Evolutionary conservation across 2,888 invertebrate genomes (phyloP), one percentile per base, ranked within the genome.

Genomic region (Hecatera dysodea): DNA sequence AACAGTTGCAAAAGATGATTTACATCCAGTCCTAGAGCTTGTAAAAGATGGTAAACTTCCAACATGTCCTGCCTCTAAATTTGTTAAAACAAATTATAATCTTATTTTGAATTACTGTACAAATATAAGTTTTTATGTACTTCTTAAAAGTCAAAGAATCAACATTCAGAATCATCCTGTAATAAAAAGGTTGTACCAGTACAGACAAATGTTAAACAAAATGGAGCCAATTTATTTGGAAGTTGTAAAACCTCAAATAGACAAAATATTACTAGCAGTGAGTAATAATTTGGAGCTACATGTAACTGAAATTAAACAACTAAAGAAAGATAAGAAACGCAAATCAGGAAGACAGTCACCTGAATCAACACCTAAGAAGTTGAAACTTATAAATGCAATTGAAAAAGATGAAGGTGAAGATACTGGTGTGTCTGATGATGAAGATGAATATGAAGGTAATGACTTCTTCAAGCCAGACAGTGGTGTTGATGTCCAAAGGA

Each of bases 91-190:
- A 15, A 97, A 97, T 88, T 97, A 97, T 89, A 96, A 97, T 81
- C 92, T 98, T 46, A 96, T 97, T 82, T 96, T 96, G 89, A 98
- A 98, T 90, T 99, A 99, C 90, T 98, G 98, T 84, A 97, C 97
- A 29, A 99, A 99, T 90, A 97, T 99, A 50, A 97, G 97, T 61
- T 98, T 98, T 93, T 99, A 99, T 92, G 92, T 99, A 82, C 96
- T 98, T 83, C 93, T 99, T 22, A 99, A 99, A 96, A 97, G 98
- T 67, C 97, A 97, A 88, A 97, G 97, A 85, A 93, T 96, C 29
- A 96, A 97, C 67, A 96, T 98, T 29, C 97, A 97, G 86, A 97
- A 97, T 84, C 99, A 99, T 96, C 99, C 99, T n/a, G 97, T 99
- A 19, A 97, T 98, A 55, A 98, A 98, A 90, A 96, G 98, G 77